Evolutionary conservation across 2,113 vertebrate genomes (phyloP).

Genomic region (Orthochromis indermauri): DNA sequence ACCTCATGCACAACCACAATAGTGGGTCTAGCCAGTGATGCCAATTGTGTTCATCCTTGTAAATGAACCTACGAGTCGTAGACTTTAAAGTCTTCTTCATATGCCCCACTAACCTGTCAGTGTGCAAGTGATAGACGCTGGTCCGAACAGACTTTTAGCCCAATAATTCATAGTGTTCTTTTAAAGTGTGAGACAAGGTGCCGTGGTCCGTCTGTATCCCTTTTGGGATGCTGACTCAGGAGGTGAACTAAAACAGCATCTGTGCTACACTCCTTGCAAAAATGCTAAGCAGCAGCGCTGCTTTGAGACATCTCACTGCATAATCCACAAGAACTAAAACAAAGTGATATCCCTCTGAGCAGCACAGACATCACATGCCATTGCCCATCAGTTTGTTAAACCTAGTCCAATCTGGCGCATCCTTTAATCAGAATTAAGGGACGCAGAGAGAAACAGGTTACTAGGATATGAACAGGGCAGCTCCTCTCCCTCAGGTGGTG

Average conservation of each 20-base stretch:
- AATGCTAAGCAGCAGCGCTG: neutral
- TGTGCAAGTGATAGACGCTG: neutral
- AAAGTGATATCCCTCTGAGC: neutral
- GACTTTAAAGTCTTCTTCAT: neutral
- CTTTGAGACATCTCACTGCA: neutral
- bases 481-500: neutral
- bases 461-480: neutral
- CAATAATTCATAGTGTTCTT: neutral
- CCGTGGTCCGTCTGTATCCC: neutral
- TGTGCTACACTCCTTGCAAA: neutral
- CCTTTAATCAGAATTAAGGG: neutral
- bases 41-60: neutral
- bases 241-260: neutral
- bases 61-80: neutral
- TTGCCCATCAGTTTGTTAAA: neutral
- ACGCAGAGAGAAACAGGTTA: neutral
- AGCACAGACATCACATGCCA: neutral
- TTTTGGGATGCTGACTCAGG: neutral
- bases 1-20: neutral
- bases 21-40: neutral
- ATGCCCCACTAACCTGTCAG: neutral
- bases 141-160: neutral
- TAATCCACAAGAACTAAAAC: neutral
- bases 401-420: accelerated
- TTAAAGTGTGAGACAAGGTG: neutral